Percentiles rank a stretch among this genome's conserved stretches.
These are phyloP conservation scores for Papilio gigon DNA, from an alignment of 2,888 invertebrate species.

Conservation along the genomic window DNA sequence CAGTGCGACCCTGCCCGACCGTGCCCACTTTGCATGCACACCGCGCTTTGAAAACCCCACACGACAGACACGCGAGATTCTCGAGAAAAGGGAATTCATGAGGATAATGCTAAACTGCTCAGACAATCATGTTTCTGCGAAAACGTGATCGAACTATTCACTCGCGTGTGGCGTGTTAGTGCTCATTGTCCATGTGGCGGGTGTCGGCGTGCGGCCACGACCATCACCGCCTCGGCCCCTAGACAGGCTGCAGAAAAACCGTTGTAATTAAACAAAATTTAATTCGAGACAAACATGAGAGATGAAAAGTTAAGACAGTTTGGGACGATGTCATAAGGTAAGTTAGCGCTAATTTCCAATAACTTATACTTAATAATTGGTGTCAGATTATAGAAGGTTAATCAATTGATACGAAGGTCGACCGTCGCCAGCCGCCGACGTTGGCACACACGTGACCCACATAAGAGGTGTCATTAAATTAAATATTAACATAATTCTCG, in stretches of 20 bases:
- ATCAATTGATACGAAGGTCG: background rate
- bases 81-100: constrained; percentile 32
- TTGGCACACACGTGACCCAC: constrained; percentile 30
- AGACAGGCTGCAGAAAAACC: background rate
- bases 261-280: background rate
- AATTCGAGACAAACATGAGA: background rate
- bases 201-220: background rate
- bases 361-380: background rate
- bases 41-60: constrained; percentile 36
- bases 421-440: background rate
- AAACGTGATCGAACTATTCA: constrained; percentile 39
- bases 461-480: constrained; percentile 35
- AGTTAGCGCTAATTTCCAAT: background rate
- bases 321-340: too few relatives aligned
- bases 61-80: constrained; percentile 41
- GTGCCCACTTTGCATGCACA: constrained; percentile 36
- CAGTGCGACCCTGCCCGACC: background rate
- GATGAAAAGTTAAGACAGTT: too few relatives aligned
- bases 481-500: constrained; percentile 35
- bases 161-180: constrained; percentile 42
- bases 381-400: constrained; percentile 3
- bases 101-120: constrained; percentile 37
- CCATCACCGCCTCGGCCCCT: background rate
- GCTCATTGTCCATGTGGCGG: constrained; percentile 33
- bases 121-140: constrained; percentile 29